phyloP scores from a whole-genome alignment of 2,113 vertebrate species.

The Sinocyclocheilus rhinocerous region DNA sequence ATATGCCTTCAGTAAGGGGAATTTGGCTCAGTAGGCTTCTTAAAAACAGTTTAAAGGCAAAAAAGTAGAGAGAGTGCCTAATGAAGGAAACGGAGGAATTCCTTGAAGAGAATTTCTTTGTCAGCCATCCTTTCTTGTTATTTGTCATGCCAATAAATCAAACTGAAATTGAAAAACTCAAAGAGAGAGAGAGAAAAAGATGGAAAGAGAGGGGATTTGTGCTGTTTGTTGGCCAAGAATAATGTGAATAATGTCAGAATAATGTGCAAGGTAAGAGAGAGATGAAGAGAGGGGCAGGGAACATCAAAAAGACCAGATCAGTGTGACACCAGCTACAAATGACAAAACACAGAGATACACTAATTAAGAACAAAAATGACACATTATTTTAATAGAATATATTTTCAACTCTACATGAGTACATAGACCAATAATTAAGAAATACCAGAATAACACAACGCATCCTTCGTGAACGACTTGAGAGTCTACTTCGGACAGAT shows the following conservation, averaged over 20 bases:
- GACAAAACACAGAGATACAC: background rate
- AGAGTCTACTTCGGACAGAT: background rate
- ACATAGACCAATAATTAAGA: background rate
- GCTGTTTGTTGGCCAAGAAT: background rate
- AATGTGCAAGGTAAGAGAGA: background rate
- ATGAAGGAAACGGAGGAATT: background rate
- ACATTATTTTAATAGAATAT: background rate
- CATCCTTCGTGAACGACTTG: background rate
- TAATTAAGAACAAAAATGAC: slow-evolving; percentile 10
- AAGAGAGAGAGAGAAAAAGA: background rate
- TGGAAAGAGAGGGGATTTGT: slow-evolving; percentile 11
- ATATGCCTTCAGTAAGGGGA: background rate
- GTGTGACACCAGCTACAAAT: slow-evolving; percentile 2
- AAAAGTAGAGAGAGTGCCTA: background rate
- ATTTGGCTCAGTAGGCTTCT: background rate
- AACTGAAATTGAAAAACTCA: background rate
- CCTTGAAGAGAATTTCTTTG: background rate
- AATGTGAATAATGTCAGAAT: background rate
- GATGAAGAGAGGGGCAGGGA: background rate
- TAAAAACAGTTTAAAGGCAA: background rate
- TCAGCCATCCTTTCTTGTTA: background rate
- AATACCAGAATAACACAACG: background rate
- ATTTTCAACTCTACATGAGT: background rate
- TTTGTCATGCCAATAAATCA: background rate
- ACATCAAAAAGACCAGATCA: slow-evolving; percentile 8